A percentile compares a stretch with the other conserved stretches of the same genome.
Evolutionary conservation across 2,113 vertebrate species (phyloP).

Genomic region (Gasterosteus aculeatus): DNA sequence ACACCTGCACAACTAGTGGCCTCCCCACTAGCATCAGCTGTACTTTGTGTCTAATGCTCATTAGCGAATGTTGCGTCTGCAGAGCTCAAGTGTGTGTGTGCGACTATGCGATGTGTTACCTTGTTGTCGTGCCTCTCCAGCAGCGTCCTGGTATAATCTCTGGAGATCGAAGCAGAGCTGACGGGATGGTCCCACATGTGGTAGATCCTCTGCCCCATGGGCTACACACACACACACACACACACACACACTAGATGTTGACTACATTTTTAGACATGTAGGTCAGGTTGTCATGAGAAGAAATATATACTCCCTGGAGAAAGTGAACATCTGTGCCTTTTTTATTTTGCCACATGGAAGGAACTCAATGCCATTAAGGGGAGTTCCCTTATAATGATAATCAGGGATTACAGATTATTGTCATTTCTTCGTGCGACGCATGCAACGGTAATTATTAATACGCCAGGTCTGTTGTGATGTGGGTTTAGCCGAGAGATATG

Average conservation of each 20-base stretch:
- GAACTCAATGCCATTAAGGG: constrained; percentile 14
- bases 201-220: constrained; percentile 82
- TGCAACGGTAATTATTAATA: constrained; percentile 18
- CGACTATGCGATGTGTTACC: constrained; percentile 69
- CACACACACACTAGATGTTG: constrained; percentile 23
- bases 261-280: constrained; percentile 45
- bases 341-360: constrained; percentile 47
- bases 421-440: neutral
- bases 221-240: constrained; percentile 73
- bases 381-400: constrained; percentile 54
- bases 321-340: constrained; percentile 54
- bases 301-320: constrained; percentile 26
- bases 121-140: constrained; percentile 83
- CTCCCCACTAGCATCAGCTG: neutral
- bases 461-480: neutral
- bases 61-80: neutral
- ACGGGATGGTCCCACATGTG: constrained; percentile 90
- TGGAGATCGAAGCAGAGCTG: constrained; percentile 87
- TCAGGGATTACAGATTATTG: constrained; percentile 33
- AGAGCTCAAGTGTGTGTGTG: neutral
- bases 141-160: constrained; percentile 84
- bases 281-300: constrained; percentile 25
- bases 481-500: constrained; percentile 19
- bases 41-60: neutral
- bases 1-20: neutral